phyloP scores from a whole-genome alignment of 2,113 vertebrate genomes.

The Gasterosteus nipponicus region DNA sequence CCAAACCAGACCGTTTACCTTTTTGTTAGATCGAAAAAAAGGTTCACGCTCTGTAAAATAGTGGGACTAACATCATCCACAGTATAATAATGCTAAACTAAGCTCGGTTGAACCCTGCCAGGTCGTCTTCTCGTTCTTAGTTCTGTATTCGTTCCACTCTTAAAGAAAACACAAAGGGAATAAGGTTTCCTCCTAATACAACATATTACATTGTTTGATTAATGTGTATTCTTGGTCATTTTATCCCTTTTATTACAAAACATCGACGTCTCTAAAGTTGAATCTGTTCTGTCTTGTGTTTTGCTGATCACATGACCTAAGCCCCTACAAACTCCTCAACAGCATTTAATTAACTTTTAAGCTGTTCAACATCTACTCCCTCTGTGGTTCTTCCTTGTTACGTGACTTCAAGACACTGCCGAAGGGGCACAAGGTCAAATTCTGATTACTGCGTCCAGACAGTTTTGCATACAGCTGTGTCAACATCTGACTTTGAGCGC shows the following conservation, averaged over 20 bases:
- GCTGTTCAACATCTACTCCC: not conserved
- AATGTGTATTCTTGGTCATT: constrained; percentile 13
- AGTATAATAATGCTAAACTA: not conserved
- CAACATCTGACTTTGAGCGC: constrained; percentile 26
- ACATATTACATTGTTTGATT: constrained; percentile 13
- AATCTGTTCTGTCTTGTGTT: not conserved
- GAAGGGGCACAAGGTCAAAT: constrained; percentile 35
- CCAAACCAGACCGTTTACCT: constrained; percentile 3
- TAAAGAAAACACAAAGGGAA: not conserved
- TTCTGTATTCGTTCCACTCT: not conserved
- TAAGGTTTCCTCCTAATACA: constrained; percentile 9
- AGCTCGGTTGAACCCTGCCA: not conserved
- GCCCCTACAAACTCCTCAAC: not conserved
- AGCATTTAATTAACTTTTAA: not conserved
- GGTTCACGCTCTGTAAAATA: not conserved
- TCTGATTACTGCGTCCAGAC: constrained; percentile 1
- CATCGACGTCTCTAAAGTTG: not conserved
- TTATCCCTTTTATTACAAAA: not conserved
- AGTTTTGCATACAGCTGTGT: constrained; percentile 50
- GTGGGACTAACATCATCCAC: not conserved
- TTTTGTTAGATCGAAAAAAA: not conserved
- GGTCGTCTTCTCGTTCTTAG: not conserved
- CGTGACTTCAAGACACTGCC: constrained; percentile 30
- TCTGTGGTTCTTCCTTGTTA: constrained; percentile 59
- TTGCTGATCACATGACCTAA: not conserved